phyloP scores from a whole-genome alignment of 2,113 vertebrate species.

The Chinchilla lanigera region DNA sequence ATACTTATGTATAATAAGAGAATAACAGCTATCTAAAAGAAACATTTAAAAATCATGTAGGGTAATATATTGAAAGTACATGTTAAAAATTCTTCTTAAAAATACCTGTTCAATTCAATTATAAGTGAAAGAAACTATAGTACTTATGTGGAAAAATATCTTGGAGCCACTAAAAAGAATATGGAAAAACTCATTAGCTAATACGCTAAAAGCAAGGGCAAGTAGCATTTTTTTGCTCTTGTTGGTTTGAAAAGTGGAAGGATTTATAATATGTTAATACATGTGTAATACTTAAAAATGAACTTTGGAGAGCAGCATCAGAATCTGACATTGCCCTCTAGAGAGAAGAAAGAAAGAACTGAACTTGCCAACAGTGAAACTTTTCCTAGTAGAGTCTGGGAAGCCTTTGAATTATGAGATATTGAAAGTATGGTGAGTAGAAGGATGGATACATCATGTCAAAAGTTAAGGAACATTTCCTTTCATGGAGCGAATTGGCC shows the following conservation, averaged over 20 bases:
- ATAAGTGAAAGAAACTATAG: not conserved
- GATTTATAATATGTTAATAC: not conserved
- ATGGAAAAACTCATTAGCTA: not conserved
- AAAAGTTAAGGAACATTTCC: not conserved
- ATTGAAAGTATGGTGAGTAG: not conserved
- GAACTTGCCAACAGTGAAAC: not conserved
- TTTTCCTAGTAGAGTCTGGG: not conserved
- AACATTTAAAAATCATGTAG: not conserved
- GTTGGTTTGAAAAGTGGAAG: not conserved
- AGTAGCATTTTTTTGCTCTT: not conserved
- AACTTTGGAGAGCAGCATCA: not conserved
- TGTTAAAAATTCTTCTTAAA: not conserved
- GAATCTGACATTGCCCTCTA: not conserved
- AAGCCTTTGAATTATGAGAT: not conserved
- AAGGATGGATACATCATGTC: not conserved
- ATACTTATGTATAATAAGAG: not conserved
- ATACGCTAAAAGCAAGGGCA: not conserved
- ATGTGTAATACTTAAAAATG: not conserved
- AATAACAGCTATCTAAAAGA: not conserved
- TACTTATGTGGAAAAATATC: not conserved
- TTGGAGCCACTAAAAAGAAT: not conserved
- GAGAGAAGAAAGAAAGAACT: not conserved
- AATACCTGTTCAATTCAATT: not conserved
- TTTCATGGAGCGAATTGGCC: not conserved
- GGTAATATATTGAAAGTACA: not conserved